A percentile compares a stretch with the other conserved stretches of the same genome.
Evolutionary conservation across 2,888 invertebrate genomes (phyloP).

Genomic region (Argyresthia goedartella): DNA sequence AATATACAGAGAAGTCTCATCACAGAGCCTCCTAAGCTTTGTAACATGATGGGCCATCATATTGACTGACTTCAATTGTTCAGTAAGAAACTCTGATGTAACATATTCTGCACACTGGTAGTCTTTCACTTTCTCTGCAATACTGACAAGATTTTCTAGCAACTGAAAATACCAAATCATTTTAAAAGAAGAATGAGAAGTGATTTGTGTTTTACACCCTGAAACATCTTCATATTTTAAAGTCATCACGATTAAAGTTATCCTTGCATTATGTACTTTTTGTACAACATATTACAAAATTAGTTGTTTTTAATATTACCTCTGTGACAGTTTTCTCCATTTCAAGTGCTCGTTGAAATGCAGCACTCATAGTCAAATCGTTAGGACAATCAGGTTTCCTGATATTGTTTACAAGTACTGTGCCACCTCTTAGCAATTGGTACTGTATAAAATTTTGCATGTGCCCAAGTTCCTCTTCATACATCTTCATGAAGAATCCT

Average conservation of each 20-base stretch:
- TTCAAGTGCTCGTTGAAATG: constrained; percentile 23
- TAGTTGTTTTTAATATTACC: constrained; percentile 15
- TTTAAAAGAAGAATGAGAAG: no score
- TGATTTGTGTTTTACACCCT: no score
- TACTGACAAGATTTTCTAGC: constrained; percentile 21
- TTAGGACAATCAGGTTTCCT: constrained; percentile 12
- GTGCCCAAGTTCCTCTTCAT: constrained; percentile 29
- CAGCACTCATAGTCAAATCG: constrained; percentile 21
- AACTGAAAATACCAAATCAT: constrained; percentile 16
- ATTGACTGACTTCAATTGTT: constrained; percentile 29
- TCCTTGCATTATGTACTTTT: no score
- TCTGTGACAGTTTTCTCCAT: constrained; percentile 30
- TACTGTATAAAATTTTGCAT: constrained; percentile 30
- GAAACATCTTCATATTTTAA: no score
- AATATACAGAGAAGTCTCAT: constrained; percentile 22
- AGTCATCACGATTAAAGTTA: no score
- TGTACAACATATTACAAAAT: no score
- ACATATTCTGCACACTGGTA: constrained; percentile 30
- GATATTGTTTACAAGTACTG: constrained; percentile 18
- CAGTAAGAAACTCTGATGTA: constrained; percentile 25
- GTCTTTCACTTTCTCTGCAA: constrained; percentile 27
- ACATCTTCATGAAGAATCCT: constrained; percentile 35
- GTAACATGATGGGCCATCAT: constrained; percentile 26
- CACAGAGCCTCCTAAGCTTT: constrained; percentile 17
- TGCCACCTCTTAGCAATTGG: constrained; percentile 28